Evolutionary conservation across 2,888 invertebrate genomes (phyloP), one percentile per base, ranked within the genome.

Genomic region (Cataglyphis albicans): DNA sequence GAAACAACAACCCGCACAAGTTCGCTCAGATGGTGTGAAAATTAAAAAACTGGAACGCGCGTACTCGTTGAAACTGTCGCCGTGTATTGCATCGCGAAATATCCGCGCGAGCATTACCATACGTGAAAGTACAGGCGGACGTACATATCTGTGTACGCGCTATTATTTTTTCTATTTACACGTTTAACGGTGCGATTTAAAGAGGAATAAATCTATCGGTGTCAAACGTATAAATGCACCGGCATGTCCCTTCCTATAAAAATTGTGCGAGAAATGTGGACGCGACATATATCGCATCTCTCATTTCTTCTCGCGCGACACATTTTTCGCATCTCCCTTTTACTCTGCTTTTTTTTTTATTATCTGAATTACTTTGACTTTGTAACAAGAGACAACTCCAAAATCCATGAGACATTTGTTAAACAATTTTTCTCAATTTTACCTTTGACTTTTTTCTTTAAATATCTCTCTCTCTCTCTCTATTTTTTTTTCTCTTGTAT

Each of bases 121-220:
- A 78, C 85, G 87, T 87, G 88, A 88, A 88, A 88, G 88, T 87
- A 78, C 81, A 76, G 44, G 38, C 67, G 59, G 32, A 70, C 38
- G 68, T 88, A 70, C 38, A 65, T 88, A 67, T 84, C 82, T 76
- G 86, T 87, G n/a, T 85, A 81, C 80, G 81, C 82, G 67, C 74
- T 80, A 64, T 72, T 41, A 84, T 87, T 88, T 88, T 88, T 88
- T 87, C 70, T 70, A 82, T 82, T 67, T 32, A n/a, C 82, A 63
- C 76, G 84, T 85, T 87, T 81, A 81, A 65, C 32, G 41, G 41
- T 21, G 25, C 76, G 55, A 52, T 32, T 78, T 44, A 72, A 44
- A 78, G 41, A 21, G 12, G 44, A 15, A 80, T 59, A 44, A 59
- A 80, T 72, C 21, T 72, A 44, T 59, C 59, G 10, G n/a, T 32